Conservation (phyloP, 2,888 invertebrate species). For the Caenorhabditis panamensis region DNA sequence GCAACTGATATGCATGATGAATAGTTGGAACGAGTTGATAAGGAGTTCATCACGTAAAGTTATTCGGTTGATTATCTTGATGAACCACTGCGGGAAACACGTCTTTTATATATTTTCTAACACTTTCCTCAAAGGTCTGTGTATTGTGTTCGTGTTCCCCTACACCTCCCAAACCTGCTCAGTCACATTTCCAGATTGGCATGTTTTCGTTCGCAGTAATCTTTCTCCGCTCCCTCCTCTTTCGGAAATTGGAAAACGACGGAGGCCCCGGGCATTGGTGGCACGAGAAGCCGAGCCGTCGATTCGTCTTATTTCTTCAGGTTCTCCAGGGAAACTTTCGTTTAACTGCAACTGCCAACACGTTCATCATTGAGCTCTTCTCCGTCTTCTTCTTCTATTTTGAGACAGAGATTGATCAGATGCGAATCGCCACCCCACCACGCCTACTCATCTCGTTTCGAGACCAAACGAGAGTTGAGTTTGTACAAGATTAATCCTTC, state of each 20-base stretch:
- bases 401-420: background rate
- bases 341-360: conserved; percentile 1
- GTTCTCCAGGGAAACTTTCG: conserved; percentile 35
- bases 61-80: too few species aligned
- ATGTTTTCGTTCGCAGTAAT: conserved; percentile 1
- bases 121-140: too few species aligned
- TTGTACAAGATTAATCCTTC: background rate
- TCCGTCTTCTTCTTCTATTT: background rate
- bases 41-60: too few species aligned
- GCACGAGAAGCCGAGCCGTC: background rate
- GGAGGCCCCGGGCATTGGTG: background rate
- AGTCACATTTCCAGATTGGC: conserved; percentile 8
- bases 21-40: too few species aligned
- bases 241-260: conserved; percentile 6
- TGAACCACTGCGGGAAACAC: too few species aligned
- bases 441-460: background rate
- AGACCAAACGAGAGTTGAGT: background rate
- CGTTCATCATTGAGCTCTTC: conserved; percentile 27
- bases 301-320: conserved; percentile 22
- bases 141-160: too few species aligned
- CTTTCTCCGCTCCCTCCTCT: background rate
- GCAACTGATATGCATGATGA: too few species aligned
- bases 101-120: too few species aligned
- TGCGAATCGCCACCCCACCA: too few species aligned
- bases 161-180: background rate